Base-by-base conservation (phyloP, 2,888 invertebrate species). In the Malachius bipustulatus region DNA sequence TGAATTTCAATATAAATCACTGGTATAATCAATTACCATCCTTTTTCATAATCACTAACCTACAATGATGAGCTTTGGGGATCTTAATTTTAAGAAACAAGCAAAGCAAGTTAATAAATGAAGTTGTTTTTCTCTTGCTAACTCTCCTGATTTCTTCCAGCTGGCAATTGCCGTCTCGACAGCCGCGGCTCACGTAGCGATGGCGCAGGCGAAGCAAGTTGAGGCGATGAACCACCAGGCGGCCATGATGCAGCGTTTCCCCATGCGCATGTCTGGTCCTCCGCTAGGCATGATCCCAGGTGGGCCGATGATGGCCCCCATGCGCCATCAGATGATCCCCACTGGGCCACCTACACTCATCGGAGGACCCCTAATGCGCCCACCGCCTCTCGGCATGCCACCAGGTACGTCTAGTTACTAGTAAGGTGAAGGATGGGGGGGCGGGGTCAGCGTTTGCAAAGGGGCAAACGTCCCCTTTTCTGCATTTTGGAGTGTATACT, bases 351-450 rank as follows among this genome's bases (percentile, higher is more conserved):
- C 70, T 29, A 65, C 55, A 9, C 46, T 60, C 27, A 56, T 69
- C 46, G 70, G 70, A 58, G 73, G 73, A 59, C 73, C 69, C 62
- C 64, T 73, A 62, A 72, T 73, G 71, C 66, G 73, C 62, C 73
- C 73, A 55, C 71, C 71, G 55, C 71, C 70, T 54, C 67, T 75
- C 64, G 71, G 71, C 61, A 65, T 73, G 56, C 72, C 73, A 49
- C 72, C 74, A 71, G 75, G 75, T 75, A 71, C 66, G 70, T 67
- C 55, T 47, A 44, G 15, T 31, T 13, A 6, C 10, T 13, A 31
- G n/a, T n/a, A n/a, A n/a, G n/a, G n/a, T n/a, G 24, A 19, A 11
- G 4, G 13, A 19, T 16, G 11, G n/a, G 8, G 4, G 6, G 14
- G 14, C 13, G 3, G 6, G 13, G 9, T 4, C n/a, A 8, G n/a